A percentile compares a stretch with the other conserved stretches of the same genome.
These are phyloP conservation scores for Rissa tridactyla DNA, from an alignment of 2,113 vertebrate species.

Conservation along the genomic window DNA sequence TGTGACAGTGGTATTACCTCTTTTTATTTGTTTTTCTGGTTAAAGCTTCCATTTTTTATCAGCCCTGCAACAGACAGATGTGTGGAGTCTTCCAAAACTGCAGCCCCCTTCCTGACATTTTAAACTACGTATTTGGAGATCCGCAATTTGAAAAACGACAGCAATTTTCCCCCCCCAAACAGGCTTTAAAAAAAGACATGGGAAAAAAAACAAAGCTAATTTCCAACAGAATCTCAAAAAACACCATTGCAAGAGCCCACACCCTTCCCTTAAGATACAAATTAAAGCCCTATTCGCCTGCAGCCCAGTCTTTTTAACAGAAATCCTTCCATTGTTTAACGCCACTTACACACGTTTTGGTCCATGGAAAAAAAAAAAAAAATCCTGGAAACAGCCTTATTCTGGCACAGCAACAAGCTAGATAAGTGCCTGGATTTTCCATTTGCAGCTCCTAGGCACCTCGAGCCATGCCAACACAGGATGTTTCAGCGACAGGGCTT, in stretches of 20 bases:
- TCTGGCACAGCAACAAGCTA: neutral
- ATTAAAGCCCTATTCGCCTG: neutral
- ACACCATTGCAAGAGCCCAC: neutral
- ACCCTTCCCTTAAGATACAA: slow-evolving; percentile 31
- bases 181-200: neutral
- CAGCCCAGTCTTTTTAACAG: neutral
- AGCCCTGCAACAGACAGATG: neutral
- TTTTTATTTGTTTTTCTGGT: slow-evolving; percentile 19
- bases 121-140: neutral
- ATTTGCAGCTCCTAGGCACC: neutral
- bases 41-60: slow-evolving; percentile 7
- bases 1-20: neutral
- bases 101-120: slow-evolving; percentile 6
- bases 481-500: neutral
- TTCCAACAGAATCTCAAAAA: slow-evolving; percentile 19
- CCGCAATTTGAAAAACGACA: neutral
- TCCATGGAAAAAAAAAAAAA: neutral
- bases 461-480: accelerated
- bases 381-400: neutral
- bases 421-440: slow-evolving; percentile 35
- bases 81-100: neutral
- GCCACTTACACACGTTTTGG: slow-evolving; percentile 3
- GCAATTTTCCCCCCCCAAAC: neutral
- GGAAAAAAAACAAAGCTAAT: neutral
- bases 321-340: slow-evolving; percentile 57